Evolutionary conservation across 2,113 vertebrate species (phyloP).

Genomic region (Platysteira castanea): DNA sequence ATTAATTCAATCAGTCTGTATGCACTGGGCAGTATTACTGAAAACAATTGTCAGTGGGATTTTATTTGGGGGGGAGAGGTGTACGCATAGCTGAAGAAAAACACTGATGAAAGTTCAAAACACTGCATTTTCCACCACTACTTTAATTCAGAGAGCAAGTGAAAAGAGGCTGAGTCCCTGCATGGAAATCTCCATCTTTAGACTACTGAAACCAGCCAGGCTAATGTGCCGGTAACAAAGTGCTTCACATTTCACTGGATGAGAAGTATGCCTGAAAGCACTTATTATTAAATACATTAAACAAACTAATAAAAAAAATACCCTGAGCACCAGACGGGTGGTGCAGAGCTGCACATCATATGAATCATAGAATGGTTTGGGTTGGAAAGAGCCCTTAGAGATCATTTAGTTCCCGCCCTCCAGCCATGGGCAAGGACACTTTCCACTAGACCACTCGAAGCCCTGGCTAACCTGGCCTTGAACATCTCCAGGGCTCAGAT

Average conservation of each 20-base stretch:
- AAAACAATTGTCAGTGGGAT: not conserved
- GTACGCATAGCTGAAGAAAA: not conserved
- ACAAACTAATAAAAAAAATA: not conserved
- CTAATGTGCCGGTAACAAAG: not conserved
- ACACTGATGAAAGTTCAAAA: not conserved
- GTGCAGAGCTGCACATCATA: accelerated
- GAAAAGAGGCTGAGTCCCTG: not conserved
- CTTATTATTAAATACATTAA: not conserved
- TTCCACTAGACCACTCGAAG: not conserved
- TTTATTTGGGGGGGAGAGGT: not conserved
- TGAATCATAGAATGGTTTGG: not conserved
- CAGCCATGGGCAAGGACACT: not conserved
- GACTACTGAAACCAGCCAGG: not conserved
- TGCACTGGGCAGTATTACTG: not conserved
- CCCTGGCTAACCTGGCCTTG: not conserved
- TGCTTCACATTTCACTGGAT: not conserved
- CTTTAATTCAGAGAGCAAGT: not conserved
- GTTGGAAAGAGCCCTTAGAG: not conserved
- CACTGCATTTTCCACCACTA: not conserved
- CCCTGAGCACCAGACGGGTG: accelerated
- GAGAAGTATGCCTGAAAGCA: not conserved
- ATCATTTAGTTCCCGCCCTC: not conserved
- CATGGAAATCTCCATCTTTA: not conserved
- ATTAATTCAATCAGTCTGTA: not conserved
- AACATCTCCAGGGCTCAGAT: not conserved